These are phyloP conservation scores for Heliconius sara DNA, from an alignment of 2,888 invertebrate species.

Conservation along the genomic window DNA sequence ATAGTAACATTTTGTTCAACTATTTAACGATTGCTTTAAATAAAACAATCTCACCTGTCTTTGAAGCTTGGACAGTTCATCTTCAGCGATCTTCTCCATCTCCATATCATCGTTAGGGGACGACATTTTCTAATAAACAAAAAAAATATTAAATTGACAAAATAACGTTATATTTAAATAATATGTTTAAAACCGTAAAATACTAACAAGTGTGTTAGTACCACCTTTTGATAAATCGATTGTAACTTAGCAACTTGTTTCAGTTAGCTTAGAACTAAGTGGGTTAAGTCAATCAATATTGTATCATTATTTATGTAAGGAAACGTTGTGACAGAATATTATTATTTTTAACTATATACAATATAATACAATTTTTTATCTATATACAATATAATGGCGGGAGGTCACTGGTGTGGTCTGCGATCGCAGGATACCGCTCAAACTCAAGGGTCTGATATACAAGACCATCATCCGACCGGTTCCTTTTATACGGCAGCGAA, in stretches of 20 bases:
- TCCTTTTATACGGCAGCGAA: no score
- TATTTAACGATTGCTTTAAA: not conserved
- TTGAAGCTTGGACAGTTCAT: constrained; percentile 90
- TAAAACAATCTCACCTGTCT: constrained; percentile 84
- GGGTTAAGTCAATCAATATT: constrained; percentile 7
- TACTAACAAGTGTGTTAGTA: not conserved
- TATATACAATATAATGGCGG: no score
- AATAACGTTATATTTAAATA: not conserved
- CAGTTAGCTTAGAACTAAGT: not conserved
- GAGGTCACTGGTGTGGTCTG: no score
- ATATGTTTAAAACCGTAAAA: not conserved
- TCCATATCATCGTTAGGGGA: constrained; percentile 85
- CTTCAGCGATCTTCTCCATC: constrained; percentile 90
- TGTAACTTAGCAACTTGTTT: constrained; percentile 14
- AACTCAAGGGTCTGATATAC: no score
- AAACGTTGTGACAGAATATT: not conserved
- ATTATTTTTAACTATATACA: no score
- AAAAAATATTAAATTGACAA: not conserved
- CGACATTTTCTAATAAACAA: constrained; percentile 58
- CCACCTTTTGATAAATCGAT: constrained; percentile 48
- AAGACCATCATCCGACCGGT: no score
- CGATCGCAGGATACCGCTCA: no score
- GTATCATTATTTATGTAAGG: not conserved
- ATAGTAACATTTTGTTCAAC: no score
- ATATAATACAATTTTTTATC: no score